Base-by-base conservation (phyloP, 2,113 vertebrate species). In the Lagenorhynchus albirostris region DNA sequence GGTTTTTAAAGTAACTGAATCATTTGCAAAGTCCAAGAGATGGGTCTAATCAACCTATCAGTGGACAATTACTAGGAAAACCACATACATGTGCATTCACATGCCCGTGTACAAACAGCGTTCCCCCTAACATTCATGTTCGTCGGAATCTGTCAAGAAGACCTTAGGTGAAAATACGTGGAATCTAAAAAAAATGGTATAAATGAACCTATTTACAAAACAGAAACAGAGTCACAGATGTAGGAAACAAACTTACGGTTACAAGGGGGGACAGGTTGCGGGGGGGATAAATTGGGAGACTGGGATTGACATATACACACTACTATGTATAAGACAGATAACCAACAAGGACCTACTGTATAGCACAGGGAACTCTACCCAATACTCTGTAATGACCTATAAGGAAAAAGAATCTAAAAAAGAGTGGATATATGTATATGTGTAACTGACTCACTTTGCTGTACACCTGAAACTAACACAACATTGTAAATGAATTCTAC, bases 91-190 rank as follows among this genome's bases (percentile, higher is more conserved):
- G 8, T 12, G 47, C 7, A 2, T 17, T 31, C 33, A 18, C 76
- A 44, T 0, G 31, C 0, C 5, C 31, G 10, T 29, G 33, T 2
- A 20, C 10, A 33, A 14, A 47, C 0, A 0, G 18, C 1, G 5
- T 13, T 13, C 67, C 41, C 18, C 11, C 7, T 20, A 26, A 71
- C 23, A 36, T 1, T n/a, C 80, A 29, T 12, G 33, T 63, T 31
- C 9, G 1, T 58, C 10, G 1, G 60, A 33, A 65, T 6, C 71
- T 14, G 44, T 6, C 44, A 85, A 20, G 5, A 5, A n/a, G 70
- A 74, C 5, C 29, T 60, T 60, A 33, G 17, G 38, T 81, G 81
- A 23, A 41, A 53, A 76, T 6, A 17, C 11, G 73, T 76, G 73
- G 29, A 47, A 50, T 20, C 4, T 76, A 47, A 47, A 76, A 76